Percentiles rank a stretch among this genome's conserved stretches.
These are phyloP conservation scores for Drosophila planitibia DNA, from an alignment of 2,888 invertebrate genomes.

Conservation along the genomic window DNA sequence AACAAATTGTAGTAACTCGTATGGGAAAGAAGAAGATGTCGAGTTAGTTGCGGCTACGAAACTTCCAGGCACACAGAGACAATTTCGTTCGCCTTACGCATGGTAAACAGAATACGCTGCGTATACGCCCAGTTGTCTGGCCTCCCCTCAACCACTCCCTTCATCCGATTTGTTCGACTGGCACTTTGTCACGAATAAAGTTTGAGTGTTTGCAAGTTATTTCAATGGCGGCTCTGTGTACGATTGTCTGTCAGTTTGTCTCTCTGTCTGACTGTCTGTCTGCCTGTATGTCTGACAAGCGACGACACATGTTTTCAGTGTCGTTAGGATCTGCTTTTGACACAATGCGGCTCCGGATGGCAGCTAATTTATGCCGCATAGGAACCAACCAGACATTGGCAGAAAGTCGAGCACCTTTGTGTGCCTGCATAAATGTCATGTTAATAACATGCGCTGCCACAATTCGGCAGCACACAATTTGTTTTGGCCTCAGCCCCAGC, in stretches of 20 bases:
- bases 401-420: conserved; percentile 48
- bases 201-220: conserved; percentile 70
- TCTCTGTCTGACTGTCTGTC: conserved; percentile 1
- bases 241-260: conserved; percentile 25
- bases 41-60: conserved; percentile 64
- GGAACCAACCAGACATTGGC: conserved; percentile 24
- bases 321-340: conserved; percentile 56
- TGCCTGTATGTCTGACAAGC: conserved; percentile 51
- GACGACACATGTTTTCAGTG: conserved; percentile 61
- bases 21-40: conserved; percentile 29
- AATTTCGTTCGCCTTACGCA: conserved; percentile 62
- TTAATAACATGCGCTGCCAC: conserved; percentile 59
- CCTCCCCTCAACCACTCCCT: neutral
- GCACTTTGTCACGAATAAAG: conserved; percentile 59
- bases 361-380: conserved; percentile 70
- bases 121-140: conserved; percentile 57
- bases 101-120: conserved; percentile 56
- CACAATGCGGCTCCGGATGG: conserved; percentile 50
- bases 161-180: conserved; percentile 31
- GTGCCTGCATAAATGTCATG: conserved; percentile 67
- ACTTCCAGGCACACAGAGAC: conserved; percentile 46
- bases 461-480: conserved; percentile 29
- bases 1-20: conserved; percentile 67
- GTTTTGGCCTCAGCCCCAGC: neutral
- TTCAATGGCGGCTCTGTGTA: conserved; percentile 43